phyloP scores from a whole-genome alignment of 2,797 vertebrate genomes.

The Girardinus metallicus region DNA sequence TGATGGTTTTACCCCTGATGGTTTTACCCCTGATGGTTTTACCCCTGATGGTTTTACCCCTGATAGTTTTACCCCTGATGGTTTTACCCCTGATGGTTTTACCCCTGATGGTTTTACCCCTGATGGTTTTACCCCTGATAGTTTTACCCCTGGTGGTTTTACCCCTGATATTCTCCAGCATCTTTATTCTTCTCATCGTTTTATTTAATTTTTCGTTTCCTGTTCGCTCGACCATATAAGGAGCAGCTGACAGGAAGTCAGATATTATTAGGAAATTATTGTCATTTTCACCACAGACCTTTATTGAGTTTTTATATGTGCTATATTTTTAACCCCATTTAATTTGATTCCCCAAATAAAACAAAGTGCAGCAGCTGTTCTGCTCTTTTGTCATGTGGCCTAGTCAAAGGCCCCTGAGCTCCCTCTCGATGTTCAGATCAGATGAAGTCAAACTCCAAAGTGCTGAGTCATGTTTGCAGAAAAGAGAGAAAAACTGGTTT shows the following conservation, averaged over 20 bases:
- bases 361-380: background rate
- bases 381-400: background rate
- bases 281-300: background rate
- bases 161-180: background rate
- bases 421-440: background rate
- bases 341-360: background rate
- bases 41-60: background rate
- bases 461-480: background rate
- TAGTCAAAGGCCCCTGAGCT: background rate
- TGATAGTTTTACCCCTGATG: background rate
- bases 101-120: background rate
- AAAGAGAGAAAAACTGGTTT: background rate
- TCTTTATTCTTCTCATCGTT: background rate
- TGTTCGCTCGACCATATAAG: background rate
- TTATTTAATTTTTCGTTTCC: background rate
- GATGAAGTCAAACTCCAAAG: background rate
- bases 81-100: conserved; percentile 1
- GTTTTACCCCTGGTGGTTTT: conserved; percentile 1
- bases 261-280: background rate
- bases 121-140: background rate
- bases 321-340: background rate
- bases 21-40: background rate
- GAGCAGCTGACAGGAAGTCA: background rate
- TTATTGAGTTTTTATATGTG: background rate
- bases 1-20: no score